Evolutionary conservation across 2,797 vertebrate species (phyloP).

Genomic region (Mormyrus proboscirostris): DNA sequence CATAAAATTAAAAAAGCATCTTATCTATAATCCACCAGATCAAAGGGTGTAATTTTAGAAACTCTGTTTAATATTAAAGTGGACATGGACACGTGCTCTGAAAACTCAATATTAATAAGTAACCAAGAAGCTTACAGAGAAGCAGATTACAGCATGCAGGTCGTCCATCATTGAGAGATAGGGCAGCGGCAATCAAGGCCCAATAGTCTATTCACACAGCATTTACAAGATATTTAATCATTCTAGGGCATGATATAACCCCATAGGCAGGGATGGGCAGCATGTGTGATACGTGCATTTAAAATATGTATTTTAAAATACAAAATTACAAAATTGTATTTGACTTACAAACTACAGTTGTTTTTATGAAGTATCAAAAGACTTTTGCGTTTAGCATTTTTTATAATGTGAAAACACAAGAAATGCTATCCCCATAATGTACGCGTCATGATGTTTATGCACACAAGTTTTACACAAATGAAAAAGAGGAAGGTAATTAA

Average conservation of each 20-base stretch:
- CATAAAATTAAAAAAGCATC: conserved; percentile 28
- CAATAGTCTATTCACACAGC: conserved; percentile 50
- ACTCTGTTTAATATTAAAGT: conserved; percentile 22
- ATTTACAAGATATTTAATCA: background rate
- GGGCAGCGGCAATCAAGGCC: background rate
- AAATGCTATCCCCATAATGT: background rate
- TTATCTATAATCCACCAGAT: conserved; percentile 42
- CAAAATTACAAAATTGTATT: background rate
- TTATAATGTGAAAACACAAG: background rate
- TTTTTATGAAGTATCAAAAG: background rate
- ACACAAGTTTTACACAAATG: background rate
- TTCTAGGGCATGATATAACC: background rate
- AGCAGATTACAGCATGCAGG: conserved; percentile 36
- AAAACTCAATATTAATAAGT: conserved; percentile 31
- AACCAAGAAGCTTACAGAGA: conserved; percentile 18
- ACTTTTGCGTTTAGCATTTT: background rate
- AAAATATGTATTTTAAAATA: background rate
- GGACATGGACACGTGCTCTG: conserved; percentile 26
- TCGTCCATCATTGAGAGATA: conserved; percentile 25
- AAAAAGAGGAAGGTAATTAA: background rate
- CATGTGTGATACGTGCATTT: background rate
- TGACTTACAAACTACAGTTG: background rate
- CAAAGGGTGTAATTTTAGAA: conserved; percentile 38
- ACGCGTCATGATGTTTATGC: background rate
- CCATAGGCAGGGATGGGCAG: background rate